These are phyloP conservation scores for Salvelinus sp. DNA, from an alignment of 2,113 vertebrate species.

Conservation along the genomic window DNA sequence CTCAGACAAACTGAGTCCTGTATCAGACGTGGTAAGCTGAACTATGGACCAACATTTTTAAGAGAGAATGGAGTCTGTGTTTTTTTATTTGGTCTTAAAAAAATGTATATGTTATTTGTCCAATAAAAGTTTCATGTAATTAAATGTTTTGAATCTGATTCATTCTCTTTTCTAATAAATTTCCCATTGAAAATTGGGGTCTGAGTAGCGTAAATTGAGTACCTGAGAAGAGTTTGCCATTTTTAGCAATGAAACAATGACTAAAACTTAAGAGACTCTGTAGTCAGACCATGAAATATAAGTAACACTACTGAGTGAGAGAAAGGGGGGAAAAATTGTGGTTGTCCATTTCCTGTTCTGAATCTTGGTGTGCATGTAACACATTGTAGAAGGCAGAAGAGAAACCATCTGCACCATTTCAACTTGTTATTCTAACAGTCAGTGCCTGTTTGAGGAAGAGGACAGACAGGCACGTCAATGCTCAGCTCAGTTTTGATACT, in stretches of 20 bases:
- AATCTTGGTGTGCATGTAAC: conserved; percentile 46
- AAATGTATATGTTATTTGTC: conserved; percentile 13
- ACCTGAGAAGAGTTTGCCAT: no score
- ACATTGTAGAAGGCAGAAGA: conserved; percentile 65
- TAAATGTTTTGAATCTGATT: conserved; percentile 42
- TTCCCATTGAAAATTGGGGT: not conserved
- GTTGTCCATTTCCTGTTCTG: conserved; percentile 74
- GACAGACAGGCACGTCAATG: conserved; percentile 32
- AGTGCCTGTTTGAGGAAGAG: not conserved
- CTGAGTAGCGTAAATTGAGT: no score
- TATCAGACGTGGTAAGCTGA: not conserved
- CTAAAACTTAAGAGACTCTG: not conserved
- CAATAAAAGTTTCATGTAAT: conserved; percentile 38
- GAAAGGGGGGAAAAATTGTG: conserved; percentile 65
- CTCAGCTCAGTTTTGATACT: not conserved
- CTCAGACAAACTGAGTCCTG: not conserved
- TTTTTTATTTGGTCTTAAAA: conserved; percentile 1
- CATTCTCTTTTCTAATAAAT: conserved; percentile 50
- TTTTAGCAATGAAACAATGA: not conserved
- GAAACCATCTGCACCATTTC: conserved; percentile 58
- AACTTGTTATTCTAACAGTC: not conserved
- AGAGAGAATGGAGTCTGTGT: conserved; percentile 6
- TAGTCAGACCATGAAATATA: conserved; percentile 49
- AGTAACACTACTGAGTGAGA: conserved; percentile 51
- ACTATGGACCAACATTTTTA: conserved; percentile 19